Base-by-base conservation (phyloP, 2,797 vertebrate species). In the Gila robusta region DNA sequence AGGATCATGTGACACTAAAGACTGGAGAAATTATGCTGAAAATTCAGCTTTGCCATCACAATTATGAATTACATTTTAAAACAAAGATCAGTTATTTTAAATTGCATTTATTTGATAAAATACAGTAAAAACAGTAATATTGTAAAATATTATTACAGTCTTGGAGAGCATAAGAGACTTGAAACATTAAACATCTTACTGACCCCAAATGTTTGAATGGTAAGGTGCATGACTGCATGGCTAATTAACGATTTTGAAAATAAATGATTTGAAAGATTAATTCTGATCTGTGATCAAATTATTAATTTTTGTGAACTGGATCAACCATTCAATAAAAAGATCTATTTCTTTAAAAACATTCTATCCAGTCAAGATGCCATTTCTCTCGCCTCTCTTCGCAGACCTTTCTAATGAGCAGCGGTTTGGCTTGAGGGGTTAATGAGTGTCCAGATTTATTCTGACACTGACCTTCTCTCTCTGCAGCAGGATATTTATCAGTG, bases 391-490 rank as follows among this genome's bases (percentile, higher is more conserved):
- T 59, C 12, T 47, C 23, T 54, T 21, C 52, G 2, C 79, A 81
- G 79, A 86, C 79, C 79, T 86, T 81, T 86, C 49, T 37, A 56
- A 76, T 44, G 52, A 81, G 47, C 47, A 41, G 72, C 69, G 32
- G 73, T 77, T 83, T 83, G 81, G 44, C 76, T 78, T 71, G 26
- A 54, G 81, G 81, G 86, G 86, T 79, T 87, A 83, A 87, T 83
- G 84, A 83, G 67, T 66, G 81, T 83, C 76, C 81, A 83, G 81
- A 87, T 82, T 83, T 78, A 87, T 87, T 59, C 84, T 70, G 86
- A 86, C 71, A 74, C 72, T 94, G 94, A 94, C 94, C 94, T 95
- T 95, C 94, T 92, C 90, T 92, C 83, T 90, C 91, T 85, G 91
- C 93, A 93, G 93, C 92, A 91, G 78, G 49, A 84, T 41, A 87